phyloP scores from a whole-genome alignment of 1,140 invertebrate genomes.

The Chrysomallon squamiferum region DNA sequence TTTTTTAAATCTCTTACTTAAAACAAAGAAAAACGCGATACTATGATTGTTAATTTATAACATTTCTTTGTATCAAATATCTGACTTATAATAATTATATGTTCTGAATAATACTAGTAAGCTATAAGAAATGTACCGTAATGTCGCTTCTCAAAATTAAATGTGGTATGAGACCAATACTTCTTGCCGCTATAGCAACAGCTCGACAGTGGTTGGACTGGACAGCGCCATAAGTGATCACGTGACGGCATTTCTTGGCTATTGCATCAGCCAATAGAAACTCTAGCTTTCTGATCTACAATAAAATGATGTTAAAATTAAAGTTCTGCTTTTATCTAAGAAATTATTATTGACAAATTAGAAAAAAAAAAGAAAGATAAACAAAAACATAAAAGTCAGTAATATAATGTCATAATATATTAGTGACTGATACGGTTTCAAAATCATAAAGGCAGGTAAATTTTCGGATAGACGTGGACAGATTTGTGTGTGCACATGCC shows the following conservation, averaged over 20 bases:
- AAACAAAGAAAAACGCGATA: neutral
- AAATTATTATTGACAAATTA: too few species aligned
- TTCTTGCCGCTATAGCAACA: conserved; percentile 36
- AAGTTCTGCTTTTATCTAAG: too few species aligned
- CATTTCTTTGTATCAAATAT: neutral
- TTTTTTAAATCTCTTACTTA: neutral
- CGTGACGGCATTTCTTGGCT: conserved; percentile 39
- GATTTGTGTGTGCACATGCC: too few species aligned
- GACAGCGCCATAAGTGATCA: conserved; percentile 51
- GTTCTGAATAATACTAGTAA: neutral
- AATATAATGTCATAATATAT: too few species aligned
- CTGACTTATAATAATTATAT: neutral
- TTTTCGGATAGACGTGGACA: too few species aligned
- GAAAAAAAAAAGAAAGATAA: neutral
- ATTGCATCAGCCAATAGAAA: conserved; percentile 55
- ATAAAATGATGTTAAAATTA: neutral
- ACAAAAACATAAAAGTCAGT: too few species aligned
- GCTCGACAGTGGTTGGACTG: conserved; percentile 58
- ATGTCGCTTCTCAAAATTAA: conserved; percentile 41
- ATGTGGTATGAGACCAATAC: conserved; percentile 46
- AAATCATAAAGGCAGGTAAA: too few species aligned
- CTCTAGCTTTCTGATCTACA: conserved; percentile 50
- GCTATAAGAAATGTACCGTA: conserved; percentile 19
- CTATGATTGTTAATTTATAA: neutral
- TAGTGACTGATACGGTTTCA: too few species aligned